Conservation (phyloP, 2,888 invertebrate genomes). For the Xestia xanthographa region DNA sequence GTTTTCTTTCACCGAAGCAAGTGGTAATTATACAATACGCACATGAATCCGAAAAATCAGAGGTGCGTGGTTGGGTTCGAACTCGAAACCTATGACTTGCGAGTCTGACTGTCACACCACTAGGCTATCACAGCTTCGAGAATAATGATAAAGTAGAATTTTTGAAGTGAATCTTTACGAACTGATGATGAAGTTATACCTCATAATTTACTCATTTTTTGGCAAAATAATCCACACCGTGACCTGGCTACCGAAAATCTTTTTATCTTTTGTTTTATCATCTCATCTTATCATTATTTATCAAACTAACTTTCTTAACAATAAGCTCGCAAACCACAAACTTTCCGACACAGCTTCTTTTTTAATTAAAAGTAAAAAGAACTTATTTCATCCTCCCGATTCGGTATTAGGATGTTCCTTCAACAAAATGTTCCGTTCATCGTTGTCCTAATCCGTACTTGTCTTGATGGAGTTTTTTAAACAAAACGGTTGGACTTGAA, state of each 20-base stretch:
- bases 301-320: neutral
- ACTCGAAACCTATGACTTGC: no score
- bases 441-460: constrained; percentile 45
- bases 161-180: no score
- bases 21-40: no score
- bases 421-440: constrained; percentile 43
- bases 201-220: neutral
- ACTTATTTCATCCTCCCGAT: neutral
- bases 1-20: no score
- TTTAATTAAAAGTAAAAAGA: constrained; percentile 36
- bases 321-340: neutral
- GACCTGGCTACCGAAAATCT: neutral
- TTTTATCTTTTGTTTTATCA: neutral
- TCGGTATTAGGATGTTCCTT: neutral
- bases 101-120: no score
- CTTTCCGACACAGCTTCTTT: neutral
- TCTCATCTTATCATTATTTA: constrained; percentile 12
- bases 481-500: constrained; percentile 50
- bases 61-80: no score
- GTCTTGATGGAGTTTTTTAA: constrained; percentile 48
- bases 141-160: neutral
- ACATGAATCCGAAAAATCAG: no score
- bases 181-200: neutral
- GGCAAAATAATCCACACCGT: neutral
- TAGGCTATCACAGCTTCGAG: no score